These are phyloP conservation scores for Lasiurus borealis DNA, from an alignment of 2,113 vertebrate species.

Conservation along the genomic window DNA sequence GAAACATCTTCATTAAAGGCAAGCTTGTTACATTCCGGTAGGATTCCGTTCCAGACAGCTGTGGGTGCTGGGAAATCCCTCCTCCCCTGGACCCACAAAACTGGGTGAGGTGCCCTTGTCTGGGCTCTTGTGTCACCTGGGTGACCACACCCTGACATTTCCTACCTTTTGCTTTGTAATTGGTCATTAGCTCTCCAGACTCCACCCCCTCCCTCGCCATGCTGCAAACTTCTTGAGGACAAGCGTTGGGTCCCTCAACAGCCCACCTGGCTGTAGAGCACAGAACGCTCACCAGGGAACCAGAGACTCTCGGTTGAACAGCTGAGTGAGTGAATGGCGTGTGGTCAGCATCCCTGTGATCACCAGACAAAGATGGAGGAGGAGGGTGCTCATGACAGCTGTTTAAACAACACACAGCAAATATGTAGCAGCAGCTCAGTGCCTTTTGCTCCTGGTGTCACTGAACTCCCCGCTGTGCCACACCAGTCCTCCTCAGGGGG, in stretches of 20 bases:
- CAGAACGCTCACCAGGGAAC: background rate
- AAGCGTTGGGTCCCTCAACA: background rate
- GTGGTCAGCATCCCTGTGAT: background rate
- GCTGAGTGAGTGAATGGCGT: background rate
- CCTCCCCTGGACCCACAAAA: background rate
- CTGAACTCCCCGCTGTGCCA: background rate
- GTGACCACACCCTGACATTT: background rate
- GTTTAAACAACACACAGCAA: background rate
- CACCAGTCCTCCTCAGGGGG: background rate
- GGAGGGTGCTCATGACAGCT: background rate
- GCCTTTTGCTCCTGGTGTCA: background rate
- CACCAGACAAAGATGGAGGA: background rate
- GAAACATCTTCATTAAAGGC: conserved; percentile 2
- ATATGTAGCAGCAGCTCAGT: background rate
- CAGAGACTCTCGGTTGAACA: background rate
- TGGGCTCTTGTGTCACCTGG: background rate
- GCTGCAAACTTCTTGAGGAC: background rate
- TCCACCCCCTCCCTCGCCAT: background rate
- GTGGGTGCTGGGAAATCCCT: background rate
- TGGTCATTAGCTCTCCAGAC: background rate
- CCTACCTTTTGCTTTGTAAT: background rate
- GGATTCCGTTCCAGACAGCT: background rate
- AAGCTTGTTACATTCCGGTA: background rate
- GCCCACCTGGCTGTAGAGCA: fast-evolving
- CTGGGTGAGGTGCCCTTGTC: background rate